These are phyloP conservation scores for Apodemia zela DNA, from an alignment of 2,888 invertebrate genomes.

Conservation along the genomic window DNA sequence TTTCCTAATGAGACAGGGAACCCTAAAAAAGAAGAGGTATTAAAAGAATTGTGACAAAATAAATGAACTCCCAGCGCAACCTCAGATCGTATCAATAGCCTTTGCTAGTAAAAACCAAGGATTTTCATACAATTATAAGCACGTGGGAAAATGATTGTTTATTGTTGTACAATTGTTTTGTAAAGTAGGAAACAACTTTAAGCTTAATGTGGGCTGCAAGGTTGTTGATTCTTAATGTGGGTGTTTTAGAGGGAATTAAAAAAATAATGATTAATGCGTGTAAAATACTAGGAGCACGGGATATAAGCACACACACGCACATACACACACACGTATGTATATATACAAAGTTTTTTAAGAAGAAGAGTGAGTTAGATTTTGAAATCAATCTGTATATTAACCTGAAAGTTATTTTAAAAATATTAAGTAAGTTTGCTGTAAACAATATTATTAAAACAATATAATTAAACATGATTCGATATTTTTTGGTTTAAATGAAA, in stretches of 20 bases:
- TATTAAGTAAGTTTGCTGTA: no score
- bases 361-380: no score
- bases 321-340: no score
- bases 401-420: no score
- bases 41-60: constrained; percentile 29
- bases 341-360: no score
- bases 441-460: no score
- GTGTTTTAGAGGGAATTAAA: not conserved
- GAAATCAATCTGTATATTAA: no score
- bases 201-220: constrained; percentile 14
- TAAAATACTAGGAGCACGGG: not conserved
- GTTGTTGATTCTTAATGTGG: constrained; percentile 3
- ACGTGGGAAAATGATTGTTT: constrained; percentile 69
- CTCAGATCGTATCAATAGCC: constrained; percentile 64
- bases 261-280: not conserved
- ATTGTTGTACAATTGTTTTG: constrained; percentile 55
- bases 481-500: no score
- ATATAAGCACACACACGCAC: no score
- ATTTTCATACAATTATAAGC: constrained; percentile 58
- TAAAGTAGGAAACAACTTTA: constrained; percentile 47
- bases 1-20: no score
- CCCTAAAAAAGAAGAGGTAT: constrained; percentile 12
- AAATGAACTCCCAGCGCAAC: constrained; percentile 48
- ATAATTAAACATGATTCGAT: no score
- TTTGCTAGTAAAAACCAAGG: constrained; percentile 62